phyloP scores from a whole-genome alignment of 1,140 invertebrate genomes.

The Octopus sinensis region DNA sequence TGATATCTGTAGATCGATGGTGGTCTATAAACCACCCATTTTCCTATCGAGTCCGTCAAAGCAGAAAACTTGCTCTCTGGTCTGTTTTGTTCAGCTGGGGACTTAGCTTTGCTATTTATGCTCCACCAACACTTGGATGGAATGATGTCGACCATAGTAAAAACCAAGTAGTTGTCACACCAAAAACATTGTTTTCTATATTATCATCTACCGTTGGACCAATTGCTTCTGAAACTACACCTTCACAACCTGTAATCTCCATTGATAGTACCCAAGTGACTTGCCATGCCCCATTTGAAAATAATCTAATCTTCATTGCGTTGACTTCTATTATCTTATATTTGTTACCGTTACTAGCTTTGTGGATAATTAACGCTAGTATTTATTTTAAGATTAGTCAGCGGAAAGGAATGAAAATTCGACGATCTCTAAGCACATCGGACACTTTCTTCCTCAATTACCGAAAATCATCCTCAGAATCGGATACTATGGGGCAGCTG shows the following conservation, averaged over 20 bases:
- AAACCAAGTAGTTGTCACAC: background rate
- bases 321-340: slow-evolving; percentile 39
- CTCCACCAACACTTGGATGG: slow-evolving; percentile 38
- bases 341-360: slow-evolving; percentile 35
- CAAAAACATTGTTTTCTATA: background rate
- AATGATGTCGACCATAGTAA: slow-evolving; percentile 21
- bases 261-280: background rate
- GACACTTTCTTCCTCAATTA: slow-evolving; percentile 30
- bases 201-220: background rate
- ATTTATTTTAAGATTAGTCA: slow-evolving; percentile 45
- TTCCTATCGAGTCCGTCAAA: slow-evolving; percentile 44
- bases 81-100: slow-evolving; percentile 38
- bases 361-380: slow-evolving; percentile 40
- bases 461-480: slow-evolving; percentile 34
- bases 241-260: background rate
- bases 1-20: slow-evolving; percentile 48
- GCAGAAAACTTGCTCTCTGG: slow-evolving; percentile 34
- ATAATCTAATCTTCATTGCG: slow-evolving; percentile 29
- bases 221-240: background rate
- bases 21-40: slow-evolving; percentile 50
- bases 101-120: slow-evolving; percentile 38
- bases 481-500: slow-evolving; percentile 24
- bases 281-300: slow-evolving; percentile 34
- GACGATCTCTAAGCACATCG: slow-evolving; percentile 42
- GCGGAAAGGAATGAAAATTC: slow-evolving; percentile 42